Evolutionary conservation across 2,113 vertebrate species (phyloP), one percentile per base, ranked within the genome.

Genomic region (Spea bombifrons): DNA sequence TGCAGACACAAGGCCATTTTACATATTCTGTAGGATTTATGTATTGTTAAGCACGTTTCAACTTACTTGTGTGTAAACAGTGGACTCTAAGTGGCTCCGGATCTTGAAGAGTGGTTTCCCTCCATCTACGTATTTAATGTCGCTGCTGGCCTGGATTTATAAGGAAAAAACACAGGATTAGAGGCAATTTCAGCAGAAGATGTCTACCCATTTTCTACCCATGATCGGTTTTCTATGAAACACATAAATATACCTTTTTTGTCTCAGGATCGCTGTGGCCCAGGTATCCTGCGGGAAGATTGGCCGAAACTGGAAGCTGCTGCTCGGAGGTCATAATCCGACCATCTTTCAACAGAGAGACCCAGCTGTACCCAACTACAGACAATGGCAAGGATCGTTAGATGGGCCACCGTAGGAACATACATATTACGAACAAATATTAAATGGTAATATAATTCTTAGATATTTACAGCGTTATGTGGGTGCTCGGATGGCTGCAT

Each of bases 81-180:
- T 98, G 0, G 97, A 99, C 52, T 95, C 94, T 81, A 96, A 88
- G 53, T 94, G 93, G 80, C 88, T 94, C 88, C 88, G 94, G 83
- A 98, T 87, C 93, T 93, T 98, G 84, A 99, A 93, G 70, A 99
- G 90, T 0, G 89, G 87, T 85, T 99, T 99, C 84, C 87, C 91
- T 80, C 97, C 96, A 85, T 99, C 97, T 43, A 99, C 96, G 97
- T 97, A 99, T 83, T 95, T 99, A 3, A 94, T 89, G 81, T 99
- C 96, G 6, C 91, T 55, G 0, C 86, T 90, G 4, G 90, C 86
- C 87, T 95, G 87, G 88, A 91, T 80, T 44, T 9, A 50, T 9
- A 55, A 4, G 63, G 15, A 61, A 45, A 2, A 52, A 7, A 15
- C 12, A 67, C 43, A 67, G 8, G 44, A 44, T 67, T 8, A 67